Conservation (phyloP, 2,797 vertebrate species). For the Oreochromis grahami region DNA sequence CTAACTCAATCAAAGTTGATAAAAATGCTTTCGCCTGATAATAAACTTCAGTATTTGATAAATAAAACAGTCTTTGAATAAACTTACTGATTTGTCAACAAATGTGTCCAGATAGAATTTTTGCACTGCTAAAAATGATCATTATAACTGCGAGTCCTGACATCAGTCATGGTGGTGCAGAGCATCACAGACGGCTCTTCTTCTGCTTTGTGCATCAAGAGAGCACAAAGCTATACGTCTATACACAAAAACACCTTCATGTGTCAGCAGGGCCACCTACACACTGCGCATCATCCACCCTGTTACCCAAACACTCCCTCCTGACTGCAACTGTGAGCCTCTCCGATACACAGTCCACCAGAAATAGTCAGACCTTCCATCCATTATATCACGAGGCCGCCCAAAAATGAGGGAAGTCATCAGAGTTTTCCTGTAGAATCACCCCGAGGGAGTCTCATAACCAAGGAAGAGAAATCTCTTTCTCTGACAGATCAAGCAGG, state of each 20-base stretch:
- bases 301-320: conserved; percentile 1
- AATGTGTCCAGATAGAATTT: neutral
- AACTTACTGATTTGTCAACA: neutral
- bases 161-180: conserved; percentile 7
- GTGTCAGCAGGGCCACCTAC: conserved; percentile 3
- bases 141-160: neutral
- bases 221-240: neutral
- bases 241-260: neutral
- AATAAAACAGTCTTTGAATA: neutral
- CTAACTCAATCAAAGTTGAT: neutral
- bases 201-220: neutral
- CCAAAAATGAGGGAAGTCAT: conserved; percentile 42
- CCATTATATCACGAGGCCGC: conserved; percentile 25
- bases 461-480: conserved; percentile 24
- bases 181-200: conserved; percentile 17
- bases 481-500: conserved; percentile 49
- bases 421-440: conserved; percentile 37
- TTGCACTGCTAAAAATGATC: neutral
- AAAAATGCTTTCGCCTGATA: neutral
- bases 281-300: neutral
- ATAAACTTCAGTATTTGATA: neutral
- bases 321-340: conserved; percentile 19
- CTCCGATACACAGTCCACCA: conserved; percentile 18
- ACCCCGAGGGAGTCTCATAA: conserved; percentile 47
- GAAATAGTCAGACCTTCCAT: conserved; percentile 36